Percentiles rank a stretch among this genome's conserved stretches.
Conservation (phyloP, 2,797 vertebrate genomes). For the Erethizon dorsatum region DNA sequence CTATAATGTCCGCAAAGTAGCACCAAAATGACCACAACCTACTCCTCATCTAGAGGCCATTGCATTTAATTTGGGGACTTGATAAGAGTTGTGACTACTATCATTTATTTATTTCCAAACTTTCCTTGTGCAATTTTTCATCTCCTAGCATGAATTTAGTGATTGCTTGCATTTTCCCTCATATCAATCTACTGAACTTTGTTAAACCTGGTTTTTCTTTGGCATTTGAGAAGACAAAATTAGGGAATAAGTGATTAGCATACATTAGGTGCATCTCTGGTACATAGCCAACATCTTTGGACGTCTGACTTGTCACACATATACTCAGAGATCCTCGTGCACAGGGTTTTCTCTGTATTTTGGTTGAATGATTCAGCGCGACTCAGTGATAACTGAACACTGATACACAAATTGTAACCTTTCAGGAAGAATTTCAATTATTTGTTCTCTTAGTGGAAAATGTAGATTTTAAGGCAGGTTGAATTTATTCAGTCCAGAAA, state of each 20-base stretch:
- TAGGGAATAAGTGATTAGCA: background rate
- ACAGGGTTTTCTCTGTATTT: background rate
- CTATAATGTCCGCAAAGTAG: background rate
- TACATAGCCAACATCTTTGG: background rate
- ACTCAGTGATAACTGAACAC: background rate
- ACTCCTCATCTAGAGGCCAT: background rate
- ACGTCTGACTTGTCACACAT: background rate
- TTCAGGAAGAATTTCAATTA: conserved; percentile 47
- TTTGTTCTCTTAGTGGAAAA: background rate
- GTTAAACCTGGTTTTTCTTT: background rate
- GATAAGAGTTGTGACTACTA: background rate
- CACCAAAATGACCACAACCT: background rate
- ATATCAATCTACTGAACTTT: background rate
- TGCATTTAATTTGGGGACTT: background rate
- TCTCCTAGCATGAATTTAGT: background rate
- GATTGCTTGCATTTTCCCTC: background rate
- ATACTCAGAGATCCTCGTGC: background rate
- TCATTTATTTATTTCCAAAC: background rate
- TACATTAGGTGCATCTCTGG: background rate
- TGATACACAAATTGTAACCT: conserved; percentile 50
- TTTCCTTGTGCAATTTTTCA: background rate
- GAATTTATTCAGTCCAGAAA: conserved; percentile 32
- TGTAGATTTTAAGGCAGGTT: conserved; percentile 1
- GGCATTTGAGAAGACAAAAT: background rate
- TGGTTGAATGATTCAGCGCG: background rate